These are phyloP conservation scores for Cariama cristata DNA, from an alignment of 2,113 vertebrate genomes.

Conservation along the genomic window DNA sequence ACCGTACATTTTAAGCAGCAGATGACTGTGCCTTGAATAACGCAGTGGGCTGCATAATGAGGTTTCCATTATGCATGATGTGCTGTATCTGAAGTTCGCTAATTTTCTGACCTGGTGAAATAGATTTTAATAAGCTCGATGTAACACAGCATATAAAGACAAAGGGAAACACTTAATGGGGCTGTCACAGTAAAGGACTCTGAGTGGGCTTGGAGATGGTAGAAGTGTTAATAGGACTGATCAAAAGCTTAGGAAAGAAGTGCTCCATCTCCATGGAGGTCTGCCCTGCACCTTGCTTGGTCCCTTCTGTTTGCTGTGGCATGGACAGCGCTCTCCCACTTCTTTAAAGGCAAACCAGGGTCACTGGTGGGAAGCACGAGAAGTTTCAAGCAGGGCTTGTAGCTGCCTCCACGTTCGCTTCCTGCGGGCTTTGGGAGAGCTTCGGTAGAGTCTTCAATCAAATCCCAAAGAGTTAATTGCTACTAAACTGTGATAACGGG, in stretches of 20 bases:
- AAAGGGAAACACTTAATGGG: not conserved
- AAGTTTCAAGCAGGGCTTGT: not conserved
- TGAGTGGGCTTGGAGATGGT: not conserved
- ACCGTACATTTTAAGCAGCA: not conserved
- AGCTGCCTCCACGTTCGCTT: not conserved
- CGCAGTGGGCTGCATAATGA: not conserved
- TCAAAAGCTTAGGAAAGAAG: not conserved
- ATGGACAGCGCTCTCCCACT: rapidly evolving
- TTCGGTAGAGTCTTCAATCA: not conserved
- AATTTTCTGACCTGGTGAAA: conserved; percentile 54
- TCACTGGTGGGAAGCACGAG: not conserved
- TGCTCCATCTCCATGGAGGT: not conserved
- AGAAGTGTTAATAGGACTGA: not conserved
- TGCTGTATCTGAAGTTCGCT: not conserved
- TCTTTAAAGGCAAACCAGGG: not conserved
- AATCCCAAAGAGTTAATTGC: not conserved
- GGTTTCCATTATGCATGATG: not conserved
- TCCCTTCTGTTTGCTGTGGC: not conserved
- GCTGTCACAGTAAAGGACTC: not conserved
- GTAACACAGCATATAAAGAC: not conserved
- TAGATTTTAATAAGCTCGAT: conserved; percentile 47
- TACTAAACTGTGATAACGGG: rapidly evolving
- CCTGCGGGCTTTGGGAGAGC: not conserved
- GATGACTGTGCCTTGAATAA: not conserved
- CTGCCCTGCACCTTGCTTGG: not conserved